A percentile compares a stretch with the other conserved stretches of the same genome.
Conservation (phyloP, 2,113 vertebrate genomes). For the Pan paniscus region DNA sequence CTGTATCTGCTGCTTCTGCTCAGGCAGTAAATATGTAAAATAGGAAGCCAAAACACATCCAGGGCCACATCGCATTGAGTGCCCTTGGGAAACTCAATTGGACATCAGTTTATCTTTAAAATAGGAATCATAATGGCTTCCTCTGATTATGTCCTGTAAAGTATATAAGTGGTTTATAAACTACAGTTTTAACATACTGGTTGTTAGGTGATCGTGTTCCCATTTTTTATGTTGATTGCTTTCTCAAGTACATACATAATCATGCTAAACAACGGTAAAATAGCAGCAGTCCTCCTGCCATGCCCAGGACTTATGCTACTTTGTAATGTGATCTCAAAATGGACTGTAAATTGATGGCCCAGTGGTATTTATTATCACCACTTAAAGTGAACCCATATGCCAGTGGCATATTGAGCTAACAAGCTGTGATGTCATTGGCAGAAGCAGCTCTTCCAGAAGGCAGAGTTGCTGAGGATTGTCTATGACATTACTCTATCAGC, state of each 20-base stretch:
- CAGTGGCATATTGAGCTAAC: slow-evolving; percentile 31
- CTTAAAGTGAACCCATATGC: slow-evolving; percentile 25
- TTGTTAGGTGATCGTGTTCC: not conserved
- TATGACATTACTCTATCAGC: not conserved
- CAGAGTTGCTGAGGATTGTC: not conserved
- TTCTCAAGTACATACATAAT: not conserved
- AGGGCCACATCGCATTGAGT: not conserved
- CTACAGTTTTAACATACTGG: not conserved
- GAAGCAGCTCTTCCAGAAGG: slow-evolving; percentile 41
- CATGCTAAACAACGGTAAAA: not conserved
- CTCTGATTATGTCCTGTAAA: not conserved
- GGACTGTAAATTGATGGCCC: not conserved
- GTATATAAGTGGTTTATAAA: not conserved
- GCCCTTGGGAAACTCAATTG: not conserved
- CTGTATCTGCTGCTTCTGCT: not conserved
- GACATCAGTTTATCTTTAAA: not conserved
- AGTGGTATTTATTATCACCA: not conserved
- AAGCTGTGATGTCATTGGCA: slow-evolving; percentile 51
- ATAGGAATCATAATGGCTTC: not conserved
- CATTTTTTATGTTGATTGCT: not conserved
- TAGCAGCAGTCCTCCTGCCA: not conserved
- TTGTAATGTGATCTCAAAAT: slow-evolving; percentile 6
- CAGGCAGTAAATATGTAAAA: not conserved
- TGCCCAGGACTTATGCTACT: not conserved
- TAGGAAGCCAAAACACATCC: not conserved